Base-by-base conservation (phyloP, 2,888 invertebrate genomes). In the Clistopyga incitator region DNA sequence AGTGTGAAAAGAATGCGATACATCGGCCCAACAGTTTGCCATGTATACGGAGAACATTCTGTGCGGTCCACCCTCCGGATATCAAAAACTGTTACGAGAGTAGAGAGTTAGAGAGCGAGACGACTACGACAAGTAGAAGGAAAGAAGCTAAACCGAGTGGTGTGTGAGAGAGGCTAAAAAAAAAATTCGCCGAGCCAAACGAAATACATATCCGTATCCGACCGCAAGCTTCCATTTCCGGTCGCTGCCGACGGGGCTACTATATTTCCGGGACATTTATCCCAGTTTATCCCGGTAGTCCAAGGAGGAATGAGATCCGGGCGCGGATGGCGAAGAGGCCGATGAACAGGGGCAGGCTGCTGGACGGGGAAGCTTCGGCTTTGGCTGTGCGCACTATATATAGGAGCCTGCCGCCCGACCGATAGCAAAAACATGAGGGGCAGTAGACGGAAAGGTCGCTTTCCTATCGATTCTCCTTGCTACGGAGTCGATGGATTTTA, bases 211-310 rank as follows among this genome's bases (percentile, higher is more conserved):
- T 93, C 94, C 93, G 90, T 93, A 94, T 94, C 94, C 94, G 94
- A 94, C 92, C 94, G 92, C 94, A 93, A 94, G 93, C 93, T 94
- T 94, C 94, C 92, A 94, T 94, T 94, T 94, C 94, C 94, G 94
- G 92, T 93, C 89, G 90, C 88, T 88, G 87, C 88, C 88, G 89
- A 83, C 90, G 86, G 84, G 86, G 85, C 88, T 90, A 90, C 92
- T 94, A 93, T 94, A 94, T 94, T 94, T 95, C 94, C 94, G 94
- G 93, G 92, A 93, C 93, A 93, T 94, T 94, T 94, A 94, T 94
- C 94, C 94, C 93, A 92, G 93, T 94, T 94, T 94, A 94, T 94
- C 94, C 94, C 86, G 86, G 72, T 86, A 86, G 82, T 82, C 83
- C 76, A 79, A 84, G 85, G 68, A 86, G 82, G 67, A 84, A 86